These are phyloP conservation scores for Geotria australis DNA, from an alignment of 2,797 vertebrate species.

Conservation along the genomic window DNA sequence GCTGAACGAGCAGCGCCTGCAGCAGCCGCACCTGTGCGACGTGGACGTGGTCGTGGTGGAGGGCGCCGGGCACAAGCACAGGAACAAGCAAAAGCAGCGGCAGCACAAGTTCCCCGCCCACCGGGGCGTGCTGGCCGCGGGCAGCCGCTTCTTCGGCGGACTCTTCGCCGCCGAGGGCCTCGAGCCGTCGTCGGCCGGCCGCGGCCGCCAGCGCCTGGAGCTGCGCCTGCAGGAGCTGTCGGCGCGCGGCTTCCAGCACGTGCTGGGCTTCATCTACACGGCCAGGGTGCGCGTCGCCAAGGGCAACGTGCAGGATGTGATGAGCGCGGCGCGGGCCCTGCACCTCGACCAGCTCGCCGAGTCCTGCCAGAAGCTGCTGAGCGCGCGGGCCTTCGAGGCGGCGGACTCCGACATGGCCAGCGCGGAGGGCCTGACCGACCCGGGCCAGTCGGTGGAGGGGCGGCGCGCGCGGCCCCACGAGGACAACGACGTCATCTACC, in stretches of 20 bases:
- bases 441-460: too few species aligned
- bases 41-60: constrained; percentile 61
- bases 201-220: constrained; percentile 68
- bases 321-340: constrained; percentile 57
- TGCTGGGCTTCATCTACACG: constrained; percentile 97
- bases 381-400: constrained; percentile 37
- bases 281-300: constrained; percentile 73
- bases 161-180: constrained; percentile 20
- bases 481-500: not conserved
- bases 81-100: constrained; percentile 11
- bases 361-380: constrained; percentile 66
- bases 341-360: constrained; percentile 76
- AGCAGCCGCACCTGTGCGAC: constrained; percentile 74
- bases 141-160: constrained; percentile 92
- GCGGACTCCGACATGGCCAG: constrained; percentile 6
- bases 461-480: not conserved
- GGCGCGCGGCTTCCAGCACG: constrained; percentile 67
- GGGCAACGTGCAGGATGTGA: constrained; percentile 56
- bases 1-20: constrained; percentile 71
- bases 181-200: constrained; percentile 14
- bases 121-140: constrained; percentile 80
- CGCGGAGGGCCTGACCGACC: too few species aligned
- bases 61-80: too few species aligned
- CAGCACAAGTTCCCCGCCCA: constrained; percentile 74
- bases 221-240: constrained; percentile 65